Percentiles rank a stretch among this genome's conserved stretches.
These are phyloP conservation scores for Pao palembangensis DNA, from an alignment of 2,113 vertebrate species.

Conservation along the genomic window DNA sequence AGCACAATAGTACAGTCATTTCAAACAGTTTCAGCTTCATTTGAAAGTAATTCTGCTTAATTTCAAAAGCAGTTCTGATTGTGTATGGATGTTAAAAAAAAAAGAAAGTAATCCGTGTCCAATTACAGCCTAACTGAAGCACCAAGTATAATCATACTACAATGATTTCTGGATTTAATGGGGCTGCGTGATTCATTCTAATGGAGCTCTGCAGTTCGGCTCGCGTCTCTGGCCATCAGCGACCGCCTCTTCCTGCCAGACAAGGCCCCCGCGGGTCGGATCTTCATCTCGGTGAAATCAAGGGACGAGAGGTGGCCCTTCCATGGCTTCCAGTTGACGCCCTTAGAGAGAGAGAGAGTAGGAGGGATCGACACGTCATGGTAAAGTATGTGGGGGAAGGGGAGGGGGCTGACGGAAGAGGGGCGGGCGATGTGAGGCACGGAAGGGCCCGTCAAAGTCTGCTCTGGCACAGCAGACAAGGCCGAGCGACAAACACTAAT, in stretches of 20 bases:
- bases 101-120: too few relatives aligned
- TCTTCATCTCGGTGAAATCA: constrained; percentile 86
- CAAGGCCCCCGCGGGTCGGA: constrained; percentile 65
- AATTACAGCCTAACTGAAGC: too few relatives aligned
- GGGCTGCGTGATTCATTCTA: constrained; percentile 15
- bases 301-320: constrained; percentile 88
- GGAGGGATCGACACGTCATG: too few relatives aligned
- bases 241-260: constrained; percentile 73
- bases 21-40: too few relatives aligned
- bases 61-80: too few relatives aligned
- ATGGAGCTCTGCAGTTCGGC: constrained; percentile 16
- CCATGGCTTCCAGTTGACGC: constrained; percentile 90
- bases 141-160: not conserved
- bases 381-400: not conserved
- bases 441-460: not conserved
- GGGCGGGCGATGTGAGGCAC: not conserved
- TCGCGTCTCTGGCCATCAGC: constrained; percentile 51
- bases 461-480: constrained; percentile 19
- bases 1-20: too few relatives aligned
- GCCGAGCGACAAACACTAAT: constrained; percentile 46
- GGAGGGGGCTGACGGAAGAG: not conserved
- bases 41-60: too few relatives aligned
- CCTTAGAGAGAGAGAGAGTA: constrained; percentile 52
- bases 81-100: too few relatives aligned
- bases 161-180: not conserved